These are phyloP conservation scores for Valencia hispanica DNA, from an alignment of 2,797 vertebrate genomes.

Conservation along the genomic window DNA sequence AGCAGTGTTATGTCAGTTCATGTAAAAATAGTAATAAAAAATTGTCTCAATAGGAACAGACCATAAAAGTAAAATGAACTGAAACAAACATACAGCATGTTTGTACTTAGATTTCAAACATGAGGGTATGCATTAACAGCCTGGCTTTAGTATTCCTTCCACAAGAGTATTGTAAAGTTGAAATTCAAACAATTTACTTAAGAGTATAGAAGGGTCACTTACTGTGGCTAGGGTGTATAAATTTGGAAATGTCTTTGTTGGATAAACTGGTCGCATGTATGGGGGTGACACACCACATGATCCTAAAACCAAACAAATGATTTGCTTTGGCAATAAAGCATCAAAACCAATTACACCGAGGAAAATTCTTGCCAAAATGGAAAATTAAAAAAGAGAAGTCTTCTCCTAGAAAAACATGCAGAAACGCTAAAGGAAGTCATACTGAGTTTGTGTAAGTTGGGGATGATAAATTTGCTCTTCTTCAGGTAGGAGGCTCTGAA, in stretches of 20 bases:
- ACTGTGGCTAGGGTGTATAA: slow-evolving; percentile 97
- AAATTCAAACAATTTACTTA: background rate
- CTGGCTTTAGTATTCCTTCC: slow-evolving; percentile 1
- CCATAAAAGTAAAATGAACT: background rate
- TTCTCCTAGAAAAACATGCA: background rate
- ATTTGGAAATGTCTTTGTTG: slow-evolving; percentile 97
- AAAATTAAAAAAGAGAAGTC: background rate
- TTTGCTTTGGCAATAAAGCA: background rate
- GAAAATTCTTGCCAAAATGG: background rate
- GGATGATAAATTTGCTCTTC: slow-evolving; percentile 90
- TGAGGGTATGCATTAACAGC: slow-evolving; percentile 26
- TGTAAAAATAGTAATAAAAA: background rate
- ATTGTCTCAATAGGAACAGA: background rate
- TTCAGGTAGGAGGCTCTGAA: slow-evolving; percentile 96
- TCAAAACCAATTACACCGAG: background rate
- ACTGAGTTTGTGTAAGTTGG: slow-evolving; percentile 96
- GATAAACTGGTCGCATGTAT: slow-evolving; percentile 96
- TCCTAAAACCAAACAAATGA: slow-evolving; percentile 71
- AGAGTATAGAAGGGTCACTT: slow-evolving; percentile 54
- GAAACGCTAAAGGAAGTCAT: slow-evolving; percentile 49
- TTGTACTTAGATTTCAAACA: slow-evolving; percentile 22
- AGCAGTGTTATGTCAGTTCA: background rate
- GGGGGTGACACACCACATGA: slow-evolving; percentile 92
- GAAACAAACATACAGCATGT: background rate
- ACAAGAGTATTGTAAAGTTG: background rate